These are phyloP conservation scores for Ibycter americanus DNA, from an alignment of 2,797 vertebrate species.

Conservation along the genomic window DNA sequence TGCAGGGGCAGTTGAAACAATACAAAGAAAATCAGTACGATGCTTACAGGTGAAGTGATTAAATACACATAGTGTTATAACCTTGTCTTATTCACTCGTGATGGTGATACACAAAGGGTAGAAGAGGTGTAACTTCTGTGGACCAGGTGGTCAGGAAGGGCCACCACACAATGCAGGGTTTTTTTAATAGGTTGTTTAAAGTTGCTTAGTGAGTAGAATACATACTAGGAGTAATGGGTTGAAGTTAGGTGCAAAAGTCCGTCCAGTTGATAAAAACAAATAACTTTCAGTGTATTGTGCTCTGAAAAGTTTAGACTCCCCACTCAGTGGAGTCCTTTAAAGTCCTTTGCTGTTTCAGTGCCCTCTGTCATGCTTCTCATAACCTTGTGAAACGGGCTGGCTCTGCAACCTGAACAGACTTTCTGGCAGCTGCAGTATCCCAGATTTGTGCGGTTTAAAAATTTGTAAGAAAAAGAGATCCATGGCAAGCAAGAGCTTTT, in stretches of 20 bases:
- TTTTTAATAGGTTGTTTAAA: neutral
- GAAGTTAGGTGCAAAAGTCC: neutral
- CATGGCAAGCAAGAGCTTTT: neutral
- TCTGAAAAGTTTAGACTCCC: neutral
- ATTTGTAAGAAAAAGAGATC: neutral
- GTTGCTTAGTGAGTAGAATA: neutral
- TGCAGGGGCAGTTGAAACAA: neutral
- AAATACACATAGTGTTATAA: neutral
- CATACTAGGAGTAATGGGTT: neutral
- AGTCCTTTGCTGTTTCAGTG: neutral
- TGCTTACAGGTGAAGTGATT: neutral
- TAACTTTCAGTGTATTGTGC: neutral
- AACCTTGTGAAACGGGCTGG: constrained; percentile 17
- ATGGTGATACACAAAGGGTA: neutral
- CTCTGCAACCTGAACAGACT: constrained; percentile 26
- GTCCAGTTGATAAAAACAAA: neutral
- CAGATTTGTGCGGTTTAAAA: neutral
- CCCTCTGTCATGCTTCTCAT: neutral
- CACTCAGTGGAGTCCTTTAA: neutral
- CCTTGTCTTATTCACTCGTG: neutral
- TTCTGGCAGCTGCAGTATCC: neutral
- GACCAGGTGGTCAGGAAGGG: neutral
- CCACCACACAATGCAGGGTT: neutral
- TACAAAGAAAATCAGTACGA: neutral
- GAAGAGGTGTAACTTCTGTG: neutral